Evolutionary conservation across 2,888 invertebrate species (phyloP).

Genomic region (Drosophila tripunctata): DNA sequence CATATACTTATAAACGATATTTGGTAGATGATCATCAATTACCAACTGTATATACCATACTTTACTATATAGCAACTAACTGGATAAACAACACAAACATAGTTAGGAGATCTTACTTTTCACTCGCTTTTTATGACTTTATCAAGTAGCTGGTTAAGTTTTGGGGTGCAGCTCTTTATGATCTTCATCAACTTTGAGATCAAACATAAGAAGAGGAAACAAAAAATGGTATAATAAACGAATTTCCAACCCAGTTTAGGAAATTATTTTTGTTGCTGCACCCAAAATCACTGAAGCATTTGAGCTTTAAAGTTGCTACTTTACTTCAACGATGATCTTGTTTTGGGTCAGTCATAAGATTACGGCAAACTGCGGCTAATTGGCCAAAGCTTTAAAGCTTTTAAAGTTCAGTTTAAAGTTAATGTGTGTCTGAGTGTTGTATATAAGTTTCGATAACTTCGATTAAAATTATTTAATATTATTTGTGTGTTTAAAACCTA

Average conservation of each 20-base stretch:
- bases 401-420: background rate
- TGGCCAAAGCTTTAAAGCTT: background rate
- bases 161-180: conserved; percentile 23
- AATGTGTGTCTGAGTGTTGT: no score
- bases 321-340: conserved; percentile 12
- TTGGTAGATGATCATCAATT: background rate
- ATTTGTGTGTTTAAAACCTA: no score
- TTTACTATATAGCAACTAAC: conserved; percentile 24
- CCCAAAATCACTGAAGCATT: conserved; percentile 55
- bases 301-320: conserved; percentile 11
- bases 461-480: no score
- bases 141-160: background rate
- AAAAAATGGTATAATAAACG: conserved; percentile 7
- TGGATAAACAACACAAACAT: conserved; percentile 23
- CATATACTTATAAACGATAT: background rate
- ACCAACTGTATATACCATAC: background rate
- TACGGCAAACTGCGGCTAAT: background rate
- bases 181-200: conserved; percentile 20
- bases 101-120: no score
- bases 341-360: background rate
- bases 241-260: conserved; percentile 34
- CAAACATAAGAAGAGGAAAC: background rate
- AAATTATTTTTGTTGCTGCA: conserved; percentile 46
- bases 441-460: no score
- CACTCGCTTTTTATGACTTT: background rate